Evolutionary conservation across 2,888 invertebrate species (phyloP), one percentile per base, ranked within the genome.

Genomic region (Eurytoma adleriae): DNA sequence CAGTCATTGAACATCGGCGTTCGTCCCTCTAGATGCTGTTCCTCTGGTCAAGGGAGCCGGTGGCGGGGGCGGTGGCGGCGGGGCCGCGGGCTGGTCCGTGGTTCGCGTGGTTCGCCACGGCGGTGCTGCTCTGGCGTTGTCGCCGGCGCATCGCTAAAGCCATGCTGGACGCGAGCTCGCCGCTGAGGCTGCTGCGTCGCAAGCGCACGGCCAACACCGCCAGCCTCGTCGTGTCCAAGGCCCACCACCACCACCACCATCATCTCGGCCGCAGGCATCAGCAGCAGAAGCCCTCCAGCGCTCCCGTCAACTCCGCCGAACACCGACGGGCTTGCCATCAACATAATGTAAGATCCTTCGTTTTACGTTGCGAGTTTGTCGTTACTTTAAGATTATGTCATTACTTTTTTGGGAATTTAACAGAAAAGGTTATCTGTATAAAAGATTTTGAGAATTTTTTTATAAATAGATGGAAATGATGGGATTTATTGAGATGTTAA

Each of bases 71-170:
- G n/a, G 80, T 79, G 40, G 82, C 85, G 1, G 84, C 85, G 16
- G 80, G 85, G 76, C 85, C 86, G 3, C 85, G 83, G 82, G 88
- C 87, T 1, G 86, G 88, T 75, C 89, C 89, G 0, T 90, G 89
- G 90, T 86, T 90, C 57, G 89, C 90, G 2, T 90, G 90, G 90
- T 84, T 90, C 66, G 87, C 88, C 14, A 89, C 90, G 0, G 87
- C 87, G 0, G 73, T 88, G 4, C 62, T 90, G 1, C 83, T 90
- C 68, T 90, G 90, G 90, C 85, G 87, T 40, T 89, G 87, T 24
- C 84, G 90, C 54, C 84, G 87, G 18, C 87, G 84, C 30, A 87
- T 90, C 52, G 82, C 86, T 13, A 86, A 83, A 64, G 83, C 87
- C 10, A 85, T 89, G 30, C 81, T 87, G 69, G 68, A 59, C 18